Evolutionary conservation across 2,113 vertebrate genomes (phyloP), one percentile per base, ranked within the genome.

Genomic region (Columbina picui): DNA sequence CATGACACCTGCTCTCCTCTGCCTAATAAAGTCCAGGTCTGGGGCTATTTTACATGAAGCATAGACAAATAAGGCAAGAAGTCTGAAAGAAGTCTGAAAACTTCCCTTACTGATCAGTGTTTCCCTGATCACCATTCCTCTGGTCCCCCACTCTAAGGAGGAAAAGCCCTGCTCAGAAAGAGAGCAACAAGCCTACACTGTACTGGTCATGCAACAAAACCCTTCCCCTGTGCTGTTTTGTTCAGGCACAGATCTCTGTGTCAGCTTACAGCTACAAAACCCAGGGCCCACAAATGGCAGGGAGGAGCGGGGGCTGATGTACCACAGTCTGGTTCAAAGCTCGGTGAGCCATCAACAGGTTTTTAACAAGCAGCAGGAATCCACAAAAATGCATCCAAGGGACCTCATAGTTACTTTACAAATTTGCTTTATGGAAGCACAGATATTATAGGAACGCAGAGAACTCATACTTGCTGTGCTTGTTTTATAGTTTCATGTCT

Each of bases 401-500:
- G 80, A 84, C 68, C 56, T 90, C 29, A 21, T 14, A 43, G 60
- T 87, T 87, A 87, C 69, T 71, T 93, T 14, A 89, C 34, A 84
- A 78, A 81, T 90, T 75, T 34, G 30, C 45, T 81, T 93, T 84
- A 87, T 23, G 82, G 88, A 80, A 71, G 52, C 14, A 76, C 22
- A 45, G 85, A 68, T 81, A 76, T 59, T 89, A 73, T 0, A 83
- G 89, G 90, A 92, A 70, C 4, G 4, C 1, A 4, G 71, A 84
- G 59, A 88, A 76, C 38, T n/a, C 5, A 1, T 63, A 77, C 2
- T 12, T 84, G 41, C 75, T 86, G 55, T 85, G 87, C 43, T 93
- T 83, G 55, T 84, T 85, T 89, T 80, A 79, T 70, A 82, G 49
- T 82, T 90, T 87, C 79, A 78, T 85, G 87, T 92, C 82, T 94